A percentile compares a stretch with the other conserved stretches of the same genome.
These are phyloP conservation scores for Dissostichus mawsoni DNA, from an alignment of 2,113 vertebrate species.

Conservation along the genomic window DNA sequence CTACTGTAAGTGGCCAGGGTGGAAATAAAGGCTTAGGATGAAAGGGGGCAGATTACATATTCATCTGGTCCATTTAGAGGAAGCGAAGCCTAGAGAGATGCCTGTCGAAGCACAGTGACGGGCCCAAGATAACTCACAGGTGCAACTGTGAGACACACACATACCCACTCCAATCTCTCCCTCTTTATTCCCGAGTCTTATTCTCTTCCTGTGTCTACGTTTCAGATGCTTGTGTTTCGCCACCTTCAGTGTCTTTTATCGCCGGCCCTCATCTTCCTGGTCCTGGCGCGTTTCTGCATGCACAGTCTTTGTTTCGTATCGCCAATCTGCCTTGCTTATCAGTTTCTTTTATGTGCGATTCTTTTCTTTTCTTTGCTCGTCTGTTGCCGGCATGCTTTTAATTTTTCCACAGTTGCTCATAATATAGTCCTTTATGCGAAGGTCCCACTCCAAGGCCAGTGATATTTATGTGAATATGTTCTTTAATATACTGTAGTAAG, in stretches of 20 bases:
- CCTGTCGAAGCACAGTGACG: conserved; percentile 55
- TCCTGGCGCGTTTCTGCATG: conserved; percentile 82
- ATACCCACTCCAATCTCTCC: conserved; percentile 24
- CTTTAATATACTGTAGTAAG: neutral
- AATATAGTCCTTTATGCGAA: conserved; percentile 58
- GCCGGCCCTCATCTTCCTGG: conserved; percentile 71
- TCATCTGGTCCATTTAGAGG: conserved; percentile 81
- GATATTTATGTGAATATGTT: conserved; percentile 40
- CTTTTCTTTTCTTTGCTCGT: conserved; percentile 61
- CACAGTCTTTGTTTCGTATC: conserved; percentile 83
- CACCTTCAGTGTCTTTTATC: conserved; percentile 76
- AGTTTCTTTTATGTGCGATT: conserved; percentile 75
- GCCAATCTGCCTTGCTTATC: conserved; percentile 80
- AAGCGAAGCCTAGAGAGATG: conserved; percentile 79
- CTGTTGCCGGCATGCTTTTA: conserved; percentile 68
- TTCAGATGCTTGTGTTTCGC: conserved; percentile 61
- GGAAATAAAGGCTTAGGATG: conserved; percentile 74
- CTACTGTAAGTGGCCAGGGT: conserved; percentile 39
- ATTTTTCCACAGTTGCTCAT: conserved; percentile 65
- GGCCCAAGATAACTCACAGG: conserved; percentile 76
- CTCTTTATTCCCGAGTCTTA: conserved; percentile 17
- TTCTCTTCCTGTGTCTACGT: conserved; percentile 45
- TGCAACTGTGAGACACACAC: conserved; percentile 63
- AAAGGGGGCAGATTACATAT: conserved; percentile 83
- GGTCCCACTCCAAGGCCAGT: conserved; percentile 34